These are phyloP conservation scores for Eurystomus gularis DNA, from an alignment of 2,113 vertebrate genomes.

Conservation along the genomic window DNA sequence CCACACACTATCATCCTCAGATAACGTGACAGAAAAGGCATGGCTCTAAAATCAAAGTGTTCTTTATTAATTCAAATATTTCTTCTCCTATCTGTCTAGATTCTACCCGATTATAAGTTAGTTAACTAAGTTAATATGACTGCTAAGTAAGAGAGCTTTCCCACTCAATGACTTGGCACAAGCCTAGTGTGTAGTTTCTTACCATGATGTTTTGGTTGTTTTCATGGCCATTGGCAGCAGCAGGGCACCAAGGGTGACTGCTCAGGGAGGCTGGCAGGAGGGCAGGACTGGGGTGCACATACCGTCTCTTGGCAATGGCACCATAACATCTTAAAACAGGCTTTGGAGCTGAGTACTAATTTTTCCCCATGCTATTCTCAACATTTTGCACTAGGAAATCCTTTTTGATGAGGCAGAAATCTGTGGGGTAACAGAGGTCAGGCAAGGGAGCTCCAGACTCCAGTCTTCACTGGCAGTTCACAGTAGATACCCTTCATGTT, in stretches of 20 bases:
- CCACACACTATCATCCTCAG: neutral
- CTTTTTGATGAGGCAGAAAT: neutral
- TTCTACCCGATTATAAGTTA: neutral
- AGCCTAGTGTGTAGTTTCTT: neutral
- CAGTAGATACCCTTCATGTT: neutral
- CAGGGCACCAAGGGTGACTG: neutral
- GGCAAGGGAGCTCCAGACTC: neutral
- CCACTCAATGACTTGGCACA: neutral
- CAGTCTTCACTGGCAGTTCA: neutral
- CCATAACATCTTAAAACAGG: neutral
- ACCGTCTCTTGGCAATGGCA: neutral
- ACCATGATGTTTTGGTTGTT: neutral
- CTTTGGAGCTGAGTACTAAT: neutral
- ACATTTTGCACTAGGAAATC: neutral
- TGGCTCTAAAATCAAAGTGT: neutral
- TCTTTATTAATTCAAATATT: neutral
- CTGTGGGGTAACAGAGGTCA: neutral
- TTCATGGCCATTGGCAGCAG: fast-evolving
- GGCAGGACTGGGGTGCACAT: neutral
- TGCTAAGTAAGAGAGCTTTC: neutral
- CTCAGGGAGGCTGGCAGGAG: neutral
- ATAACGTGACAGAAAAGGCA: neutral
- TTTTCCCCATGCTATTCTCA: neutral
- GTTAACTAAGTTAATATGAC: neutral
- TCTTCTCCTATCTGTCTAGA: neutral